Evolutionary conservation across 2,113 vertebrate genomes (phyloP).

Genomic region (Geococcyx californianus): DNA sequence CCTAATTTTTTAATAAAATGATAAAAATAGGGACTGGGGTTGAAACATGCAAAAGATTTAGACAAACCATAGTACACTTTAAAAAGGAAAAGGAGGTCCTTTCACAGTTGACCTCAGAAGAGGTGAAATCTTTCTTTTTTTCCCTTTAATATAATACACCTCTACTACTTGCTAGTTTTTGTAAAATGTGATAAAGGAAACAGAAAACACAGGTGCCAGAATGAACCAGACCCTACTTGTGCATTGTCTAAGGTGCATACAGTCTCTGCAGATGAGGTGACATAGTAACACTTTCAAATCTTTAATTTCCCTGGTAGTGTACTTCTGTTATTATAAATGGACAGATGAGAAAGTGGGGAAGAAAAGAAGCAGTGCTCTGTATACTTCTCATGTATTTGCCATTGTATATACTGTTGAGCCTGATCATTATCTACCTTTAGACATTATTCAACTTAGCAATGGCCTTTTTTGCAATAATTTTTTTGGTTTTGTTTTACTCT

Average conservation of each 20-base stretch:
- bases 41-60: not conserved
- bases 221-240: not conserved
- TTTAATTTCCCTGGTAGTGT: not conserved
- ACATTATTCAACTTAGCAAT: not conserved
- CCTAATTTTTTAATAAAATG: not conserved
- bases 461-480: rapidly evolving
- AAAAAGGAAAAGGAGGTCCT: not conserved
- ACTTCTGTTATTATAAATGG: not conserved
- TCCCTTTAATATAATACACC: not conserved
- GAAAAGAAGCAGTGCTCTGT: not conserved
- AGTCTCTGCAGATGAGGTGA: not conserved
- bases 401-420: not conserved
- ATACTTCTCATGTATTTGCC: not conserved
- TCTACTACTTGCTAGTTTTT: not conserved
- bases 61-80: not conserved
- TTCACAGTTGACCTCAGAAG: not conserved
- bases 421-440: not conserved
- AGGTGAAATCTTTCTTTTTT: not conserved
- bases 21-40: not conserved
- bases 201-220: not conserved
- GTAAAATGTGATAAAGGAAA: not conserved
- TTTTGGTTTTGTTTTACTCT: not conserved
- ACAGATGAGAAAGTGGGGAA: not conserved
- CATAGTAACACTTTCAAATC: not conserved
- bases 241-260: not conserved